phyloP scores from a whole-genome alignment of 2,797 vertebrate genomes.

The Paramormyrops hopkinsi region DNA sequence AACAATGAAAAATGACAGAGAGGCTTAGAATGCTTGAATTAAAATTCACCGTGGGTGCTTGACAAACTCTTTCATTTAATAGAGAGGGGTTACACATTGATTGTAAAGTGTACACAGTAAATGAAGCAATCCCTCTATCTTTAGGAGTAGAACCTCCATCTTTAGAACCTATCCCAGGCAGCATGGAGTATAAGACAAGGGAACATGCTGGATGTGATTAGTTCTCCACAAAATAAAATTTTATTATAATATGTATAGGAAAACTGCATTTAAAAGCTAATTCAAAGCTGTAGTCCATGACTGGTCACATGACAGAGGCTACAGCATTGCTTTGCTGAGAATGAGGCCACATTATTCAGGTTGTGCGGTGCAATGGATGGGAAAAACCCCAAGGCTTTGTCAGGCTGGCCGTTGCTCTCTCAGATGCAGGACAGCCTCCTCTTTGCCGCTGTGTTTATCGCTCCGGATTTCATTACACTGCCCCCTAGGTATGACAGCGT shows the following conservation, averaged over 20 bases:
- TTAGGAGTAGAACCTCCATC: not conserved
- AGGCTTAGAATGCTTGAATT: conserved; percentile 39
- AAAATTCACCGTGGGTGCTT: conserved; percentile 31
- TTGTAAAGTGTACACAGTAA: not conserved
- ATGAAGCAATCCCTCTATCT: not conserved
- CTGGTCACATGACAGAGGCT: conserved; percentile 11
- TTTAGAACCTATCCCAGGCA: not conserved
- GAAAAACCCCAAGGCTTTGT: conserved; percentile 12
- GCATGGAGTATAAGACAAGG: not conserved
- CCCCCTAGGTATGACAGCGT: not conserved
- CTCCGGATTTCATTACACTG: not conserved
- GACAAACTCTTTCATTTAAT: not conserved
- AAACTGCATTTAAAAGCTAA: not conserved
- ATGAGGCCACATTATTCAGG: conserved; percentile 24
- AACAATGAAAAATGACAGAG: conserved; percentile 43
- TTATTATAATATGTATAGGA: not conserved
- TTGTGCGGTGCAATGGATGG: conserved; percentile 14
- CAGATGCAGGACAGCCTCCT: not conserved
- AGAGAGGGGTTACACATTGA: not conserved
- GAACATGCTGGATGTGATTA: not conserved
- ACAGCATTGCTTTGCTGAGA: not conserved
- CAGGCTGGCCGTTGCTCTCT: not conserved
- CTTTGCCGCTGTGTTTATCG: not conserved
- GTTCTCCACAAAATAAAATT: not conserved
- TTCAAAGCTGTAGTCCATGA: not conserved